A percentile compares a stretch with the other conserved stretches of the same genome.
phyloP scores from a whole-genome alignment of 2,113 vertebrate genomes.

The Ciconia stormi region DNA sequence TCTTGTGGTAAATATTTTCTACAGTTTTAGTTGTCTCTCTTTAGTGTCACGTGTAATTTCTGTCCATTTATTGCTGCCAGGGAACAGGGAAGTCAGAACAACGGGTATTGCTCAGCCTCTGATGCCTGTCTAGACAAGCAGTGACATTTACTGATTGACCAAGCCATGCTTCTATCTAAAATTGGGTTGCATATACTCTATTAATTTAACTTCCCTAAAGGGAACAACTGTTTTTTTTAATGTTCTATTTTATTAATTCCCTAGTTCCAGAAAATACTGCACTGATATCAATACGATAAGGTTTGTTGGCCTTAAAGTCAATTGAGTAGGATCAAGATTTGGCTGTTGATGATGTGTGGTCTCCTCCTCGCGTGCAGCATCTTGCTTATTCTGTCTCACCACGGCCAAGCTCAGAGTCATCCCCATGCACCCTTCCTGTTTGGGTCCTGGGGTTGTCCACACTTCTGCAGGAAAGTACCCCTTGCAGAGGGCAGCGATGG shows the following conservation, averaged over 20 bases:
- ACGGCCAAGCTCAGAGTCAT: neutral
- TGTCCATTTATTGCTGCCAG: neutral
- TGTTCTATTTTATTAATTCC: neutral
- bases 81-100: neutral
- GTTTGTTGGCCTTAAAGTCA: neutral
- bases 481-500: neutral
- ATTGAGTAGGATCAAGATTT: neutral
- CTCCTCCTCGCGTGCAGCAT: neutral
- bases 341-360: neutral
- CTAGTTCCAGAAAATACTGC: neutral
- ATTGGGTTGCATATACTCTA: neutral
- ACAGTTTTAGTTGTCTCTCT: neutral
- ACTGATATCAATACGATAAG: neutral
- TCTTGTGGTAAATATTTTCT: slow-evolving; percentile 60
- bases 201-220: neutral
- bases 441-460: neutral
- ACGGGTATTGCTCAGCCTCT: neutral
- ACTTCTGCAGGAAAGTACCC: neutral
- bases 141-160: neutral
- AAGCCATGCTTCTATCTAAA: neutral
- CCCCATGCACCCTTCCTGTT: neutral
- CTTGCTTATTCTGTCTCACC: neutral
- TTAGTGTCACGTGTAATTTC: neutral
- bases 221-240: neutral
- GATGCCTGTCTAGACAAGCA: neutral